Conservation (phyloP, 2,888 invertebrate genomes). For the Opisthograptis luteolata region DNA sequence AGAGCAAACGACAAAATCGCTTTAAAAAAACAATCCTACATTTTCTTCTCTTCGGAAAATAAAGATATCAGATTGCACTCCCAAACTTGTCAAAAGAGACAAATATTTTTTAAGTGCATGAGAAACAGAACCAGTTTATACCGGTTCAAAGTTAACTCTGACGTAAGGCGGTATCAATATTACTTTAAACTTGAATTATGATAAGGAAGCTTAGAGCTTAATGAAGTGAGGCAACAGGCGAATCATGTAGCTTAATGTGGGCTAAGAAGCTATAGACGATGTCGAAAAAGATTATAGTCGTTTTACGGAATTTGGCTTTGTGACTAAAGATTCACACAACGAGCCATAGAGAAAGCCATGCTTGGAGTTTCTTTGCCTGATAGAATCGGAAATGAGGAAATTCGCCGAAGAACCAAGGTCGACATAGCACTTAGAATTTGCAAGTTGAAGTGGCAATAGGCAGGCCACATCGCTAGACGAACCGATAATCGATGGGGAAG, state of each 20-base stretch:
- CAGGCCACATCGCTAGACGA: too few relatives aligned
- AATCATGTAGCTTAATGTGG: constrained; percentile 27
- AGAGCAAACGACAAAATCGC: too few relatives aligned
- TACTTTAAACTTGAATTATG: constrained; percentile 30
- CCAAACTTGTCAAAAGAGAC: constrained; percentile 17
- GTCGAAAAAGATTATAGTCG: constrained; percentile 8
- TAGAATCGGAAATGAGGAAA: too few relatives aligned
- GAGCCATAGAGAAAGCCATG: too few relatives aligned
- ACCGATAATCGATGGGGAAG: too few relatives aligned
- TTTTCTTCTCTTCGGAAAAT: constrained; percentile 3
- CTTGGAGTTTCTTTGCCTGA: too few relatives aligned
- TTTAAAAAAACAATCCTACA: neutral
- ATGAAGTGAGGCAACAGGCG: constrained; percentile 31
- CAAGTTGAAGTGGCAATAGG: too few relatives aligned
- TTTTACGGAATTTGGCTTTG: neutral
- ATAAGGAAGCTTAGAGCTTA: constrained; percentile 35
- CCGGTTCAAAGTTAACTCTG: constrained; percentile 37
- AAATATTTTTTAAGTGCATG: constrained; percentile 26
- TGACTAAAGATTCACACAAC: neutral
- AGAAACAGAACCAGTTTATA: constrained; percentile 31
- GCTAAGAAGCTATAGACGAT: constrained; percentile 4
- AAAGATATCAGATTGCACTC: constrained; percentile 25
- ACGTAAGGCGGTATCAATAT: constrained; percentile 36
- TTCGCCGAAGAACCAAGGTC: too few relatives aligned
- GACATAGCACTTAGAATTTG: too few relatives aligned